phyloP scores from a whole-genome alignment of 1,140 invertebrate species.

The Copidosoma floridanum region DNA sequence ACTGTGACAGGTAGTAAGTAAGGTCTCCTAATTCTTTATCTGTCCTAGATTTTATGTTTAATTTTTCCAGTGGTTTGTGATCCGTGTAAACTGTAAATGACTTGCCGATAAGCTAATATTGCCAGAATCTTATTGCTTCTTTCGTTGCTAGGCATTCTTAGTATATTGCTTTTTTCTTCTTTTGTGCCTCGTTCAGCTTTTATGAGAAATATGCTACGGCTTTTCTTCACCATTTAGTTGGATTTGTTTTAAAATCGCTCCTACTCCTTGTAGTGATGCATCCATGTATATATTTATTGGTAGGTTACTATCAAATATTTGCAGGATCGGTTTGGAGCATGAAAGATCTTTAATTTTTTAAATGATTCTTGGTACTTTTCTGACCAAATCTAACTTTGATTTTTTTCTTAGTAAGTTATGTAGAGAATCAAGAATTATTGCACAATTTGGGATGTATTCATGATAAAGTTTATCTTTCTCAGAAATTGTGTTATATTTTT shows the following conservation, averaged over 20 bases:
- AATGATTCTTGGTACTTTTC: conserved; percentile 18
- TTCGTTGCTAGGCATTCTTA: neutral
- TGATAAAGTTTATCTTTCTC: conserved; percentile 11
- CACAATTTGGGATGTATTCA: conserved; percentile 22
- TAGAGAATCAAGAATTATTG: conserved; percentile 18
- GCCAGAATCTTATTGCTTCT: conserved; percentile 6
- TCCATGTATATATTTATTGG: conserved; percentile 31
- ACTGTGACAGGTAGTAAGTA: neutral
- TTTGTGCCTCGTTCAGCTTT: too few relatives aligned
- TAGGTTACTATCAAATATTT: conserved; percentile 27
- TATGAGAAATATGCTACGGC: conserved; percentile 14
- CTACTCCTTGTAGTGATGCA: conserved; percentile 25
- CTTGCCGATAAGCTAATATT: conserved; percentile 9
- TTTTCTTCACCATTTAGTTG: conserved; percentile 18
- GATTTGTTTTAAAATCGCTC: conserved; percentile 29
- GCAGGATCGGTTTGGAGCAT: conserved; percentile 21
- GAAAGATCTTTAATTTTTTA: conserved; percentile 22
- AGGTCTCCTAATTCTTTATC: conserved; percentile 2
- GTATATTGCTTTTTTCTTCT: neutral
- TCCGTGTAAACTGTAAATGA: conserved; percentile 20
- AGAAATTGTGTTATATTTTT: too few relatives aligned
- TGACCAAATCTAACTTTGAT: too few relatives aligned
- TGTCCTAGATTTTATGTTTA: conserved; percentile 18
- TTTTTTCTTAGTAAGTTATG: conserved; percentile 26
- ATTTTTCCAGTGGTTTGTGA: conserved; percentile 25